Base-by-base conservation (phyloP, 2,797 vertebrate genomes). In the Microhierax caerulescens region DNA sequence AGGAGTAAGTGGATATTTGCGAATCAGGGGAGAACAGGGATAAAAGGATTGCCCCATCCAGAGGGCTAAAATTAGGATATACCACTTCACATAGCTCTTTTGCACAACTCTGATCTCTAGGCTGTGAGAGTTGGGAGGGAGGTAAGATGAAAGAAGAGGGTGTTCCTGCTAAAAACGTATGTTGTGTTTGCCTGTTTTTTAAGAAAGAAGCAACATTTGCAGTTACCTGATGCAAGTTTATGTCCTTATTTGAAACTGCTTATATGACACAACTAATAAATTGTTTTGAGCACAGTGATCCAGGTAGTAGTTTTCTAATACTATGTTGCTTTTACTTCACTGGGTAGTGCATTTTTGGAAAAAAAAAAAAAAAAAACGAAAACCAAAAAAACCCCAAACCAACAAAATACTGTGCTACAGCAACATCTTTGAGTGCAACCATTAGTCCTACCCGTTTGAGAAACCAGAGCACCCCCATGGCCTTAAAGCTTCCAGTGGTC, bases 201-300 rank as follows among this genome's bases (percentile, higher is more conserved):
- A 60, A 72, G 50, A 76, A 56, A 78, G 50, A 86, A 57, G 67
- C 39, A 68, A 34, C 14, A 47, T 23, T 86, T 93, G 59, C 76
- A 76, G 39, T 89, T 92, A 74, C 63, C 39, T 53, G 36, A 16
- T 70, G 63, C 83, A 67, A 41, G 8, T 69, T 85, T 63, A 43
- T 74, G 36, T 85, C n/a, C 78, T 63, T 86, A 32, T 50, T 77
- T 69, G 84, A n/a, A 96, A 80, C 57, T 93, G 70, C 68, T 94
- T 81, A 61, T 82, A 43, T 39, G 57, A 76, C 36, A 93, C 76
- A 94, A 90, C 39, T 68, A 93, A 93, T 95, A 94, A 94, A 84
- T 27, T 48, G 37, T 76, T 96, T 94, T 87, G 67, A 95, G 74
- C 81, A 39, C 61, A 70, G 78, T 57, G 77, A 74, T 85, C 8